phyloP scores from a whole-genome alignment of 2,113 vertebrate species.

The Morone saxatilis region DNA sequence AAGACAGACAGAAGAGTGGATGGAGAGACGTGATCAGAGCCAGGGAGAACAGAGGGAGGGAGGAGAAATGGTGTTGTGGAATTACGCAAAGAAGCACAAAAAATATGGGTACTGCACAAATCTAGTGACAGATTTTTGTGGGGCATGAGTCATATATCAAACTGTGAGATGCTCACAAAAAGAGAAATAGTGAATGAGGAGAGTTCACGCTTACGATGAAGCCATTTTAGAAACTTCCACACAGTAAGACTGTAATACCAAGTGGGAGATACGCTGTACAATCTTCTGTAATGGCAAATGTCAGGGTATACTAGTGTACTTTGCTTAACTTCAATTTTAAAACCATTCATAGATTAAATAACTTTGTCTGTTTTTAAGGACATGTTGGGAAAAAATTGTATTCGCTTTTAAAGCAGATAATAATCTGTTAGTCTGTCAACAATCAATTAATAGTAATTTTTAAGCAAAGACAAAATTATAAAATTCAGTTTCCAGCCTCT shows the following conservation, averaged over 20 bases:
- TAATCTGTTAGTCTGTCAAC: too few relatives aligned
- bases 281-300: neutral
- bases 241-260: neutral
- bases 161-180: slow-evolving; percentile 33
- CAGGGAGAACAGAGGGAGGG: slow-evolving; percentile 37
- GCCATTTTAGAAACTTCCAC: slow-evolving; percentile 29
- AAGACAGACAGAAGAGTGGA: slow-evolving; percentile 71
- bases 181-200: slow-evolving; percentile 13
- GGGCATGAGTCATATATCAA: slow-evolving; percentile 61
- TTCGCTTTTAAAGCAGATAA: neutral
- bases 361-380: neutral
- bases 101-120: slow-evolving; percentile 49
- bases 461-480: neutral
- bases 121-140: slow-evolving; percentile 37
- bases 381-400: neutral
- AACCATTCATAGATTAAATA: neutral
- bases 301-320: neutral
- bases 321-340: neutral
- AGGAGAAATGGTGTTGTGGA: slow-evolving; percentile 39
- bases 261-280: neutral
- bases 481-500: neutral
- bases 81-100: slow-evolving; percentile 37
- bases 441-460: too few relatives aligned
- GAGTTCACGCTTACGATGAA: slow-evolving; percentile 4
- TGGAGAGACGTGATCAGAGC: slow-evolving; percentile 65